Percentiles rank a stretch among this genome's conserved stretches.
These are phyloP conservation scores for Eristalinus sepulchralis DNA, from an alignment of 2,888 invertebrate species.

Conservation along the genomic window DNA sequence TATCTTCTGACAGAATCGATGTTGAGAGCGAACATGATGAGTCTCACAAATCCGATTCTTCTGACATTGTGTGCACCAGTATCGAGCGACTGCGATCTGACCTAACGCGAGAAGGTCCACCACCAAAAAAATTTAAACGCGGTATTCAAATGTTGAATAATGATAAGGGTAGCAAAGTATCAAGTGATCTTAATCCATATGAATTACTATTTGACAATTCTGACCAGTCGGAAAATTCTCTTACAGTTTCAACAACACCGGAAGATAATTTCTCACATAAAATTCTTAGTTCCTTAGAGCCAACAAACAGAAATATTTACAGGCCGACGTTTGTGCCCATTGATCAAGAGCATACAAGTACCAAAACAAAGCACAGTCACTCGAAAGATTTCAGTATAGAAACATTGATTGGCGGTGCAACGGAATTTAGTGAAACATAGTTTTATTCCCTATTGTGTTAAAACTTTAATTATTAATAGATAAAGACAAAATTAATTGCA, in stretches of 20 bases:
- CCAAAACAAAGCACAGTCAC: conserved; percentile 76
- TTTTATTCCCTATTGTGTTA: conserved; percentile 22
- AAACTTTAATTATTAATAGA: background rate
- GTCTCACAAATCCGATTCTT: conserved; percentile 79
- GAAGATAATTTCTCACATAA: conserved; percentile 72
- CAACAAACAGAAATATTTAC: conserved; percentile 67
- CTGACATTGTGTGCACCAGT: conserved; percentile 77
- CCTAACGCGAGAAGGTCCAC: background rate
- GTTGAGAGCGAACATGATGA: conserved; percentile 80
- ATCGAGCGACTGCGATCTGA: conserved; percentile 56
- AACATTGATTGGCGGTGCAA: conserved; percentile 79
- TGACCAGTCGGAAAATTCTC: conserved; percentile 76
- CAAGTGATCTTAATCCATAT: conserved; percentile 73
- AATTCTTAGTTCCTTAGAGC: conserved; percentile 58
- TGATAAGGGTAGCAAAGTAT: conserved; percentile 40
- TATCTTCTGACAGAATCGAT: conserved; percentile 80
- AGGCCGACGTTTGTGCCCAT: conserved; percentile 74
- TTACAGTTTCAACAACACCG: conserved; percentile 75
- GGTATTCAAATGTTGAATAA: conserved; percentile 26
- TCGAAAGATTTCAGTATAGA: conserved; percentile 81
- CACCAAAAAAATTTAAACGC: conserved; percentile 32
- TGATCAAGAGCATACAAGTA: conserved; percentile 74
- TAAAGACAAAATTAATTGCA: conserved; percentile 37
- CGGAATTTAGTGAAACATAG: conserved; percentile 75
- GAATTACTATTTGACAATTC: conserved; percentile 77